Evolutionary conservation across 2,113 vertebrate species (phyloP).

Genomic region (Podiceps cristatus): DNA sequence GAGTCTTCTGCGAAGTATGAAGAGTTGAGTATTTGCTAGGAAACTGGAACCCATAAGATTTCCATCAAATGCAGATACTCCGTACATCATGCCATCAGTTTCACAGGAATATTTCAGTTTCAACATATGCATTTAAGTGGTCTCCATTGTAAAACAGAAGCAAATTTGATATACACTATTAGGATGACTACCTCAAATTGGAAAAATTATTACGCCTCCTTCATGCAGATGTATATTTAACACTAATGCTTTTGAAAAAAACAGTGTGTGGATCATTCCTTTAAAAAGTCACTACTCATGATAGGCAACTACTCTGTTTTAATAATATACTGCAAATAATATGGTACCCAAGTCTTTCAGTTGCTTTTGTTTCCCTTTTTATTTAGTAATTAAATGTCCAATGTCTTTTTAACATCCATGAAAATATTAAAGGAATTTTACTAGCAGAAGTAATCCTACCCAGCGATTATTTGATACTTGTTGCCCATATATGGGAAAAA

Average conservation of each 20-base stretch:
- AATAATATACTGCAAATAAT: not conserved
- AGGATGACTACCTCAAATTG: not conserved
- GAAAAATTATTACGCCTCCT: not conserved
- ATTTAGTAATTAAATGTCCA: not conserved
- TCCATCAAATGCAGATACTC: not conserved
- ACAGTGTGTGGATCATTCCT: not conserved
- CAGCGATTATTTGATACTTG: not conserved
- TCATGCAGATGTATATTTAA: not conserved
- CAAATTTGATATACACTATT: not conserved
- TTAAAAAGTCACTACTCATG: not conserved
- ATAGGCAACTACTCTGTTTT: not conserved
- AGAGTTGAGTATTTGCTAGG: not conserved
- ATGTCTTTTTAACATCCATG: not conserved
- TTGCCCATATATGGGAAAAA: not conserved
- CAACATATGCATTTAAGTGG: not conserved
- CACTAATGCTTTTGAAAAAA: not conserved
- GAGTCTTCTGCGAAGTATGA: not conserved
- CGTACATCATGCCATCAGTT: not conserved
- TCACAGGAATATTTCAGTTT: not conserved
- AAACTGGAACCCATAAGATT: not conserved
- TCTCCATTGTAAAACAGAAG: not conserved
- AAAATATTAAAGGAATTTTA: not conserved
- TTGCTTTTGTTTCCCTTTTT: not conserved
- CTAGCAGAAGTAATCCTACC: not conserved
- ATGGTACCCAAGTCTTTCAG: rapidly evolving